Evolutionary conservation across 2,113 vertebrate genomes (phyloP).

Genomic region (Accipiter cooperii): DNA sequence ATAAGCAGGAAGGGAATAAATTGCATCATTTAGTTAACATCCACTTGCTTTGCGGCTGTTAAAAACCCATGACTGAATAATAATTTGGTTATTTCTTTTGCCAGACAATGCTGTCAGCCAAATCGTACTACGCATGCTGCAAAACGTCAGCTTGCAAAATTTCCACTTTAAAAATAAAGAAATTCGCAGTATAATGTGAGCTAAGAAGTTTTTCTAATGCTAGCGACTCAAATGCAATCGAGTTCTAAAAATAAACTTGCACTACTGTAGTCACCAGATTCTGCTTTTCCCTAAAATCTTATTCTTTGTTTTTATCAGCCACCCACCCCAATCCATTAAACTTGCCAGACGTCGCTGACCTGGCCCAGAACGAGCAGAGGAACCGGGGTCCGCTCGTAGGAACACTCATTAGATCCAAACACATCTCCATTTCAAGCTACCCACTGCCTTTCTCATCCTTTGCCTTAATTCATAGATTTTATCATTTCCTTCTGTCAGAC

Average conservation of each 20-base stretch:
- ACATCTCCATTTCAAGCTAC: background rate
- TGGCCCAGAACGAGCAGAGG: background rate
- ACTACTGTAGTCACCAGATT: background rate
- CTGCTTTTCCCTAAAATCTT: background rate
- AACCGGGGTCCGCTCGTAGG: background rate
- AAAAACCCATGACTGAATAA: slow-evolving; percentile 95
- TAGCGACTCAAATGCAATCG: background rate
- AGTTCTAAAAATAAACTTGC: slow-evolving; percentile 52
- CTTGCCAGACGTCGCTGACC: background rate
- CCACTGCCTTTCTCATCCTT: background rate
- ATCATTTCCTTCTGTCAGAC: slow-evolving; percentile 52
- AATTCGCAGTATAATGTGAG: slow-evolving; percentile 45
- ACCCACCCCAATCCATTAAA: background rate
- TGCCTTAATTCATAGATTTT: background rate
- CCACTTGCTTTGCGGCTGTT: slow-evolving; percentile 88
- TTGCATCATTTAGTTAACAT: slow-evolving; percentile 99
- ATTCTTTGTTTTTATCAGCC: background rate
- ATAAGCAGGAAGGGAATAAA: slow-evolving; percentile 91
- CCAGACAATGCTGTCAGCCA: slow-evolving; percentile 85
- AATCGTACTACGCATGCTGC: slow-evolving; percentile 70
- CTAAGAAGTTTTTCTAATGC: slow-evolving; percentile 53
- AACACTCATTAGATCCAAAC: background rate
- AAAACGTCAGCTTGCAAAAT: slow-evolving; percentile 74
- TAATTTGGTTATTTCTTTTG: slow-evolving; percentile 88
- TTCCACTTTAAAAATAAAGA: slow-evolving; percentile 74